These are phyloP conservation scores for Aricia artaxerxes DNA, from an alignment of 2,888 invertebrate genomes.

Conservation along the genomic window DNA sequence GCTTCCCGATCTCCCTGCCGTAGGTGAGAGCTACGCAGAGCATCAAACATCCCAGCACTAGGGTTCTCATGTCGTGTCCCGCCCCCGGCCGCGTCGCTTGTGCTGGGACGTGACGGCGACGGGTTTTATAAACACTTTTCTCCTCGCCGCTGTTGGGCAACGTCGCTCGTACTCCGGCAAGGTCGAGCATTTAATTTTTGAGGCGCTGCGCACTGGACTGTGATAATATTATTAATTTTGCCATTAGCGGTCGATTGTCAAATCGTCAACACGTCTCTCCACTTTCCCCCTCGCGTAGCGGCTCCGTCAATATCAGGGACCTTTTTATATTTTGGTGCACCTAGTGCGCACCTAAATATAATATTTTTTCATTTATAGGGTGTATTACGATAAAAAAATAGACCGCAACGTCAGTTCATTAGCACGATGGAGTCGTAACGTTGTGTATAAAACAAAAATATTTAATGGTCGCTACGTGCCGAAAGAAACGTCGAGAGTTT, in stretches of 20 bases:
- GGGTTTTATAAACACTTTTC: slow-evolving; percentile 75
- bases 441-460: slow-evolving; percentile 6
- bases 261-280: background rate
- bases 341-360: background rate
- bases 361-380: background rate
- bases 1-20: slow-evolving; percentile 65
- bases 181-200: slow-evolving; percentile 50
- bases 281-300: background rate
- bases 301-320: background rate
- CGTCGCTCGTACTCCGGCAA: slow-evolving; percentile 39
- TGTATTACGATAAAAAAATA: background rate
- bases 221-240: slow-evolving; percentile 14
- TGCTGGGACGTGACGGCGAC: background rate
- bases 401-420: background rate
- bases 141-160: slow-evolving; percentile 62
- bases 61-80: slow-evolving; percentile 6
- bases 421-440: background rate
- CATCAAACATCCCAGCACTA: slow-evolving; percentile 51
- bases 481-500: background rate
- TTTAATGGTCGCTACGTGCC: background rate
- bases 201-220: background rate
- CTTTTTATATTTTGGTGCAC: background rate
- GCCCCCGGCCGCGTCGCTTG: background rate
- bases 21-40: slow-evolving; percentile 68
- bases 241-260: slow-evolving; percentile 15